Conservation (phyloP, 2,113 vertebrate genomes). For the Myiagra hebetior region DNA sequence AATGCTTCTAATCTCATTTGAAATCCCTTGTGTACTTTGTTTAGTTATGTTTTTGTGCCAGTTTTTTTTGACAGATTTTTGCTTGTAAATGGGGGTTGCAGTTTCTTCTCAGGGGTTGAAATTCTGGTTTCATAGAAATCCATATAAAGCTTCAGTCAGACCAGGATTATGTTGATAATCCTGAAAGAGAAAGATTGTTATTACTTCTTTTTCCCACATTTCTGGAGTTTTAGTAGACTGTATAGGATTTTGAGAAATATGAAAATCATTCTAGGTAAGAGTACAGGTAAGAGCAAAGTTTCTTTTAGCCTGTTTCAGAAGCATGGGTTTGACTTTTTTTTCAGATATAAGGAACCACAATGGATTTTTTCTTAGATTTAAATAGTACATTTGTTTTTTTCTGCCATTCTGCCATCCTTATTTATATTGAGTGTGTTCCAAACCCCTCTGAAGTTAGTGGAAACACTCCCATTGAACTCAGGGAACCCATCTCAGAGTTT, state of each 20-base stretch:
- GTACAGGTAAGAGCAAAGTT: neutral
- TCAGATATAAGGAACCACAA: neutral
- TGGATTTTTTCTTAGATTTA: neutral
- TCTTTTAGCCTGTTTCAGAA: neutral
- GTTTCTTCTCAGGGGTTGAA: neutral
- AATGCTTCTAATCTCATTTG: conserved; percentile 44
- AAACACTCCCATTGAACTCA: neutral
- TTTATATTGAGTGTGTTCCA: neutral
- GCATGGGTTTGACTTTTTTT: neutral
- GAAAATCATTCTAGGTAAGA: neutral
- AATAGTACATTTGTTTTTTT: neutral
- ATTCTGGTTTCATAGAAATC: neutral
- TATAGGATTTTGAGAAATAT: neutral
- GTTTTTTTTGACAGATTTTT: conserved; percentile 14
- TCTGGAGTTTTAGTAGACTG: neutral
- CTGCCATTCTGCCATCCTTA: neutral
- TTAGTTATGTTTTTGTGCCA: conserved; percentile 19
- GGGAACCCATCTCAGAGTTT: neutral
- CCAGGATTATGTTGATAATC: neutral
- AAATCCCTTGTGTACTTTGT: conserved; percentile 35
- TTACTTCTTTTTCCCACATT: neutral
- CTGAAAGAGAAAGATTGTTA: neutral
- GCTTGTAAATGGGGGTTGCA: neutral
- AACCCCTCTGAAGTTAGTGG: neutral
- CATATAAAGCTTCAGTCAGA: neutral